Percentiles rank a stretch among this genome's conserved stretches.
Conservation (phyloP, 2,888 invertebrate genomes). For the Hydrotaea cyrtoneurina region DNA sequence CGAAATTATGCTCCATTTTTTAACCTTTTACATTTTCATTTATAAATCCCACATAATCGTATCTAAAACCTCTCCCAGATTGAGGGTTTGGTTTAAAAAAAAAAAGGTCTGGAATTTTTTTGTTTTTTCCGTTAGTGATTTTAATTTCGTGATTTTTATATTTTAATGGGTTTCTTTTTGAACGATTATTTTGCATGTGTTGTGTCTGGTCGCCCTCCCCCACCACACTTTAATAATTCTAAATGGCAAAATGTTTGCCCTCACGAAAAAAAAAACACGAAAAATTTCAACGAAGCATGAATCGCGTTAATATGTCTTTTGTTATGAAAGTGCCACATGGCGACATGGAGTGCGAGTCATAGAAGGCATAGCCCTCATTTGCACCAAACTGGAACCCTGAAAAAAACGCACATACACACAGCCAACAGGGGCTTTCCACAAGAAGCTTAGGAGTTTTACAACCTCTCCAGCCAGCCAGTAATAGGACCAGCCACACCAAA, state of each 20-base stretch:
- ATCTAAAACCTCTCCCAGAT: too few species aligned
- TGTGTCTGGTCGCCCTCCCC: too few species aligned
- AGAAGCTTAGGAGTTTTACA: slow-evolving; percentile 9
- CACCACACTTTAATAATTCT: neutral
- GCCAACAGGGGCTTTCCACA: neutral
- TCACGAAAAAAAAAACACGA: slow-evolving; percentile 25
- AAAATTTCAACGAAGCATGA: slow-evolving; percentile 67
- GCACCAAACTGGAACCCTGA: slow-evolving; percentile 9
- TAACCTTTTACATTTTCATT: too few species aligned
- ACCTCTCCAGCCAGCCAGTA: neutral
- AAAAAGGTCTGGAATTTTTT: too few species aligned
- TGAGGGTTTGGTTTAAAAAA: too few species aligned
- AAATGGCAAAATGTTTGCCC: neutral
- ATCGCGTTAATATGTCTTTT: slow-evolving; percentile 68
- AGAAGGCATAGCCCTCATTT: slow-evolving; percentile 26
- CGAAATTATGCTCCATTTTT: too few species aligned
- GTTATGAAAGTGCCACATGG: slow-evolving; percentile 64
- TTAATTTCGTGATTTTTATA: too few species aligned
- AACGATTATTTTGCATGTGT: too few species aligned
- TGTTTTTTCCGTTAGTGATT: too few species aligned
- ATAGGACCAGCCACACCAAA: neutral
- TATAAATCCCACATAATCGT: too few species aligned
- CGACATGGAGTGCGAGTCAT: slow-evolving; percentile 22
- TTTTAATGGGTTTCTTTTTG: too few species aligned
- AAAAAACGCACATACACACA: neutral